A percentile compares a stretch with the other conserved stretches of the same genome.
These are phyloP conservation scores for Phaonia tiefii DNA, from an alignment of 2,888 invertebrate genomes.

Conservation along the genomic window DNA sequence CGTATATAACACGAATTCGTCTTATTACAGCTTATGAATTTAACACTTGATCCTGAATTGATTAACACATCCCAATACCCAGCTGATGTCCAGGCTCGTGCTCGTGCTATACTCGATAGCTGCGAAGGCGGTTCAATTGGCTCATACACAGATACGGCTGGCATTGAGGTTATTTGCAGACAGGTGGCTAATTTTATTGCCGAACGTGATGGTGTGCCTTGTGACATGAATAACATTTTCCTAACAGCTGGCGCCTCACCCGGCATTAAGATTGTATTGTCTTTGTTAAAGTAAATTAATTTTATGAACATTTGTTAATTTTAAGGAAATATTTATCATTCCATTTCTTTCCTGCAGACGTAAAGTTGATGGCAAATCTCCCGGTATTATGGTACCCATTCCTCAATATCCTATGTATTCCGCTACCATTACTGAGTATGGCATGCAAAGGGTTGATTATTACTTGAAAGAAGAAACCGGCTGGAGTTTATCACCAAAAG, in stretches of 20 bases:
- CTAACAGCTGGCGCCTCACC: slow-evolving; percentile 95
- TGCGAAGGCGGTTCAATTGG: slow-evolving; percentile 93
- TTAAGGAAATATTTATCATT: slow-evolving; percentile 82
- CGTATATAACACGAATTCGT: too few relatives aligned
- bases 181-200: slow-evolving; percentile 94
- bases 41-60: slow-evolving; percentile 88
- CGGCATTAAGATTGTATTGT: slow-evolving; percentile 92
- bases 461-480: slow-evolving; percentile 93
- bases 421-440: slow-evolving; percentile 95
- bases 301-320: neutral
- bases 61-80: slow-evolving; percentile 88
- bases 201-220: slow-evolving; percentile 87
- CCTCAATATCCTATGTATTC: slow-evolving; percentile 99
- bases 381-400: slow-evolving; percentile 97
- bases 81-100: slow-evolving; percentile 90
- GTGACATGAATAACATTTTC: slow-evolving; percentile 89
- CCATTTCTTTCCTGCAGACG: slow-evolving; percentile 81
- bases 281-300: slow-evolving; percentile 75
- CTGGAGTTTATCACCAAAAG: slow-evolving; percentile 91
- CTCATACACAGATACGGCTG: slow-evolving; percentile 87
- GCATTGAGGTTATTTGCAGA: slow-evolving; percentile 92
- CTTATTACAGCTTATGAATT: slow-evolving; percentile 86
- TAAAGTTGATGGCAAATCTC: slow-evolving; percentile 70
- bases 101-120: slow-evolving; percentile 83
- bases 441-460: slow-evolving; percentile 92